phyloP scores from a whole-genome alignment of 2,113 vertebrate species.

The Lepus americanus region DNA sequence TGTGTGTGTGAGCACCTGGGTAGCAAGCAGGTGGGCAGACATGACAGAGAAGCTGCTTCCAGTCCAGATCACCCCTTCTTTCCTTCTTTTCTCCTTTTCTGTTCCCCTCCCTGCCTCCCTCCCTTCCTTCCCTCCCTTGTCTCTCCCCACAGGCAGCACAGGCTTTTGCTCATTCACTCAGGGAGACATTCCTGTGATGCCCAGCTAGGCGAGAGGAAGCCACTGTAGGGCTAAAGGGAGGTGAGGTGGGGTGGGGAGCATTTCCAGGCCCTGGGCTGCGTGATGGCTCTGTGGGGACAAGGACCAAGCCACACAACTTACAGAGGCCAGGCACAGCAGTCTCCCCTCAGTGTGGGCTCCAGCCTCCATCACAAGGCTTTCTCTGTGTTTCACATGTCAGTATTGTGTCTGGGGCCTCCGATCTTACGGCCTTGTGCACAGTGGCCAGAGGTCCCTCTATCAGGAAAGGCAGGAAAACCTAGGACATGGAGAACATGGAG shows the following conservation, averaged over 20 bases:
- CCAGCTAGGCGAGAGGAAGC: conserved; percentile 50
- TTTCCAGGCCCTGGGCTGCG: conserved; percentile 33
- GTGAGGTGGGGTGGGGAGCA: conserved; percentile 40
- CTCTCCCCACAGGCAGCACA: conserved; percentile 71
- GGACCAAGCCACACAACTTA: conserved; percentile 16
- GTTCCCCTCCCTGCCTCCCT: neutral
- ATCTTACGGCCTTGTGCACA: conserved; percentile 29
- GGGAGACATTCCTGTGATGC: conserved; percentile 43
- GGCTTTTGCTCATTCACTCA: conserved; percentile 72
- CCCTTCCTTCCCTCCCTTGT: neutral
- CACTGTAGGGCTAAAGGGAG: conserved; percentile 56
- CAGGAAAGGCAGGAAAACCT: conserved; percentile 53
- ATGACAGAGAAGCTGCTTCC: conserved; percentile 50
- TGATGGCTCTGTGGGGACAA: conserved; percentile 47
- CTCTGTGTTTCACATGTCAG: conserved; percentile 55
- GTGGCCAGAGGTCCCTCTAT: conserved; percentile 47
- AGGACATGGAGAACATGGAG: conserved; percentile 57
- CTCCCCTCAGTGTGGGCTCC: conserved; percentile 5
- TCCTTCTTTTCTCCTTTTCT: neutral
- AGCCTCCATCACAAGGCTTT: conserved; percentile 60
- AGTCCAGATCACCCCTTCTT: conserved; percentile 36
- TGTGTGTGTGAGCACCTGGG: neutral
- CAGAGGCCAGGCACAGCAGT: conserved; percentile 53
- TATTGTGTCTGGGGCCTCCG: conserved; percentile 56
- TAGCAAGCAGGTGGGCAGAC: conserved; percentile 63